phyloP scores from a whole-genome alignment of 2,797 vertebrate genomes.

The Pangasius larnaudii region DNA sequence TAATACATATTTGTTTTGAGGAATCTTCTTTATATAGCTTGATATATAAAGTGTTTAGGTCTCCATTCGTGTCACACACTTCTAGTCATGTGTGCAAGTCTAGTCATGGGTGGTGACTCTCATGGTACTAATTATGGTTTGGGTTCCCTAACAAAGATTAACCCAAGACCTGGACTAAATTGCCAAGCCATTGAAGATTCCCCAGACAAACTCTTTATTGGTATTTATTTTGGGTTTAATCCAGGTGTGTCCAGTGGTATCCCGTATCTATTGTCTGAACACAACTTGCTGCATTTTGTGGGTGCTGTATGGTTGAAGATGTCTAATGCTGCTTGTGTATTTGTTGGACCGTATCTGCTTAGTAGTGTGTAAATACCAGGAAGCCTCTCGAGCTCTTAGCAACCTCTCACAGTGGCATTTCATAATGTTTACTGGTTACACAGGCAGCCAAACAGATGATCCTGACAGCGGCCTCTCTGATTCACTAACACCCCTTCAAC shows the following conservation, averaged over 20 bases:
- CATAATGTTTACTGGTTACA: slow-evolving; percentile 40
- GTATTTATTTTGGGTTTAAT: slow-evolving; percentile 5
- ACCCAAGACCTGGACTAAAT: not conserved
- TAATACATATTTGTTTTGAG: not conserved
- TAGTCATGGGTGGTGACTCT: slow-evolving; percentile 9
- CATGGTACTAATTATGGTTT: slow-evolving; percentile 3
- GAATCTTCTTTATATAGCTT: not conserved
- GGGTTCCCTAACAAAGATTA: not conserved
- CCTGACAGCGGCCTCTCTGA: slow-evolving; percentile 22
- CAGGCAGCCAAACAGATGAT: slow-evolving; percentile 39
- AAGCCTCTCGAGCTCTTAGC: slow-evolving; percentile 21
- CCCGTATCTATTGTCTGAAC: not conserved
- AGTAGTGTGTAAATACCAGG: slow-evolving; percentile 16
- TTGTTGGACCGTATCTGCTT: slow-evolving; percentile 9
- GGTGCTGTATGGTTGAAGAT: not conserved
- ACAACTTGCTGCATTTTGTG: not conserved
- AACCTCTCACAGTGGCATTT: slow-evolving; percentile 39
- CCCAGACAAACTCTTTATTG: not conserved
- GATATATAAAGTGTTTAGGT: not conserved
- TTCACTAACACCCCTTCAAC: slow-evolving; percentile 26
- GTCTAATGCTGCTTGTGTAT: slow-evolving; percentile 5
- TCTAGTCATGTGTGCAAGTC: not conserved
- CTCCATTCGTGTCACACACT: not conserved
- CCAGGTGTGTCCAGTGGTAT: not conserved
- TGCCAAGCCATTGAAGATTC: not conserved